Conservation (phyloP, 2,113 vertebrate species). For the Rhinichthys klamathensis region DNA sequence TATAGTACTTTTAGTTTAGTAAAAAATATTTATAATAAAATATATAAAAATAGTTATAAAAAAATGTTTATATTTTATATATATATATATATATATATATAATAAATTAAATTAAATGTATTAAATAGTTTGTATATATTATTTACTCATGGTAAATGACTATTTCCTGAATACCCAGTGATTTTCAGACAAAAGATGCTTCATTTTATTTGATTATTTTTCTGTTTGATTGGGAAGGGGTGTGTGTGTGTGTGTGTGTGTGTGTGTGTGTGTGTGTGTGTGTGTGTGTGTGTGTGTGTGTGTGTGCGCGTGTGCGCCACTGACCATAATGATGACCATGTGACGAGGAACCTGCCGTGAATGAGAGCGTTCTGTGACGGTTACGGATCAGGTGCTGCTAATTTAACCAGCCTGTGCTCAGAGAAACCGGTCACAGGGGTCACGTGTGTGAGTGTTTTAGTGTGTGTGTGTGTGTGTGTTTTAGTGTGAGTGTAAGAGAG, state of each 20-base stretch:
- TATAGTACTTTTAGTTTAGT: too few species aligned
- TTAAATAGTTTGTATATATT: background rate
- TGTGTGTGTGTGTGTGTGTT: too few species aligned
- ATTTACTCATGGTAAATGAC: too few species aligned
- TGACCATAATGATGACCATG: slow-evolving; percentile 37
- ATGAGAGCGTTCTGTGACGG: slow-evolving; percentile 30
- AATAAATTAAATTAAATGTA: background rate
- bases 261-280: background rate
- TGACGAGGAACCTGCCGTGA: slow-evolving; percentile 35
- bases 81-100: too few species aligned
- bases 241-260: slow-evolving; percentile 7
- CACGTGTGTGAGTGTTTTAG: background rate
- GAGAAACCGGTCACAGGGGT: slow-evolving; percentile 35
- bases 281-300: slow-evolving; percentile 22
- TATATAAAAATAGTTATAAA: too few species aligned
- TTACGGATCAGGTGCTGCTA: slow-evolving; percentile 59
- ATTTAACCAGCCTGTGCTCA: slow-evolving; percentile 52
- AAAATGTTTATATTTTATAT: too few species aligned
- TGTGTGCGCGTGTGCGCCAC: background rate
- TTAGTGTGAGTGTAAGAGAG: too few species aligned
- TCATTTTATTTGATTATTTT: too few species aligned
- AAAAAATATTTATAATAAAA: too few species aligned
- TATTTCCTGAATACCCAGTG: too few species aligned
- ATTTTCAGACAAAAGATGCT: too few species aligned
- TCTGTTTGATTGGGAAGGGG: background rate